Conservation (phyloP, 2,888 invertebrate species). For the Hyposoter didymator region DNA sequence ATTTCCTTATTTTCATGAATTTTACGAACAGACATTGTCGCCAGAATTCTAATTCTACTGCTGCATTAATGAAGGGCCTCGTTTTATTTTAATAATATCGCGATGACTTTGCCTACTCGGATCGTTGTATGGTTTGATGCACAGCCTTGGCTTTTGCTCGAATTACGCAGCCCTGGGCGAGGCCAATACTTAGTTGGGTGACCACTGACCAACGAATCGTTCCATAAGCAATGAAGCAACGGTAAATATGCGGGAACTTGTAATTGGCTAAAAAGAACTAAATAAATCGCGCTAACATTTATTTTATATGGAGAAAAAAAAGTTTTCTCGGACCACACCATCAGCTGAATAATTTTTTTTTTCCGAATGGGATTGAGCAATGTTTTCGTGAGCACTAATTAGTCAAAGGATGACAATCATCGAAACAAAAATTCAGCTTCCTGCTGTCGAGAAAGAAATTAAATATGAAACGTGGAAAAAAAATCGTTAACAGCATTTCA, state of each 20-base stretch:
- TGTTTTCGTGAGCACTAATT: background rate
- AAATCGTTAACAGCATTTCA: background rate
- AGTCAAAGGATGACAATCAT: background rate
- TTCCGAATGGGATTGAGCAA: background rate
- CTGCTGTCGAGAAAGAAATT: no score
- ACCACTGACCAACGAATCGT: no score
- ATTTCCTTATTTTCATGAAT: slow-evolving; percentile 47
- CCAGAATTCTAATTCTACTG: background rate
- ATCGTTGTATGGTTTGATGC: no score
- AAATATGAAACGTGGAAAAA: background rate
- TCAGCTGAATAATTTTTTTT: no score
- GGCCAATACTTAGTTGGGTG: background rate
- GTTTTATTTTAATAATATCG: background rate
- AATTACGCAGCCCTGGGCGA: background rate
- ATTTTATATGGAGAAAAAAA: no score
- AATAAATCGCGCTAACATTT: no score
- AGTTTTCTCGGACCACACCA: no score
- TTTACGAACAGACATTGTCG: background rate
- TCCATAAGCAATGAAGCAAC: background rate
- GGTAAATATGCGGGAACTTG: no score
- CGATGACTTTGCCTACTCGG: background rate
- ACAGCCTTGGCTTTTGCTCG: background rate
- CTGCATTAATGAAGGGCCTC: background rate
- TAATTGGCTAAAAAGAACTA: no score
- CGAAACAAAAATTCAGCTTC: background rate